A percentile compares a stretch with the other conserved stretches of the same genome.
These are phyloP conservation scores for Aspidiotus rigidus DNA, from an alignment of 2,888 invertebrate species.

Conservation along the genomic window DNA sequence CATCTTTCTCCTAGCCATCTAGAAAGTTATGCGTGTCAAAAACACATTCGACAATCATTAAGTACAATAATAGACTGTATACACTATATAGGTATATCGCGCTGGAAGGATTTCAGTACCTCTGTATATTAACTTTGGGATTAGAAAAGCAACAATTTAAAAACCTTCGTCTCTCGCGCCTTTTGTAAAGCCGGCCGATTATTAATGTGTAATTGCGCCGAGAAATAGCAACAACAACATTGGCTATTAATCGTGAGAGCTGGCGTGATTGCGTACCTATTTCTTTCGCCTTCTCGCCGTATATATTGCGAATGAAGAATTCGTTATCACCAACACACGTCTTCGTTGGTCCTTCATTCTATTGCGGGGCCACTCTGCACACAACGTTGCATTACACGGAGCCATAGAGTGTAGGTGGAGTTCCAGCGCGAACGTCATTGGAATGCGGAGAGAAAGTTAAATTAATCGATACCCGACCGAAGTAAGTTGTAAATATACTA, in stretches of 20 bases:
- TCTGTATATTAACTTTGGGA: constrained; percentile 8
- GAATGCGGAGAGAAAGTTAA: constrained; percentile 24
- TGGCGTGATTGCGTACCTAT: constrained; percentile 13
- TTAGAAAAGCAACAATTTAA: constrained; percentile 30
- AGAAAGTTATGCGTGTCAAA: constrained; percentile 27
- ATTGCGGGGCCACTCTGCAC: neutral
- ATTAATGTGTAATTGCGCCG: constrained; percentile 30
- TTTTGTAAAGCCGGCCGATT: constrained; percentile 27
- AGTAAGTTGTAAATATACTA: constrained; percentile 27
- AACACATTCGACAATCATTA: constrained; percentile 9
- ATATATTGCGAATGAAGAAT: neutral
- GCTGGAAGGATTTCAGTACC: constrained; percentile 16
- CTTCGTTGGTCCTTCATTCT: constrained; percentile 23
- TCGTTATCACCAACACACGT: constrained; percentile 2
- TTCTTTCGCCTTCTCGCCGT: neutral
- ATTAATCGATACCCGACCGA: constrained; percentile 32
- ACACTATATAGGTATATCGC: neutral
- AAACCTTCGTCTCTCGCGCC: constrained; percentile 22
- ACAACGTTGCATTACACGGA: constrained; percentile 4
- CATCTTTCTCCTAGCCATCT: neutral
- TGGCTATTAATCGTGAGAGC: constrained; percentile 30
- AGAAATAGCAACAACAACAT: constrained; percentile 11
- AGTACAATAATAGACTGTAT: constrained; percentile 15
- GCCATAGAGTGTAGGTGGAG: constrained; percentile 27
- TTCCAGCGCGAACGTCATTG: constrained; percentile 9